These are phyloP conservation scores for Platorchestia sp. DNA, from an alignment of 1,140 invertebrate genomes.

Conservation along the genomic window DNA sequence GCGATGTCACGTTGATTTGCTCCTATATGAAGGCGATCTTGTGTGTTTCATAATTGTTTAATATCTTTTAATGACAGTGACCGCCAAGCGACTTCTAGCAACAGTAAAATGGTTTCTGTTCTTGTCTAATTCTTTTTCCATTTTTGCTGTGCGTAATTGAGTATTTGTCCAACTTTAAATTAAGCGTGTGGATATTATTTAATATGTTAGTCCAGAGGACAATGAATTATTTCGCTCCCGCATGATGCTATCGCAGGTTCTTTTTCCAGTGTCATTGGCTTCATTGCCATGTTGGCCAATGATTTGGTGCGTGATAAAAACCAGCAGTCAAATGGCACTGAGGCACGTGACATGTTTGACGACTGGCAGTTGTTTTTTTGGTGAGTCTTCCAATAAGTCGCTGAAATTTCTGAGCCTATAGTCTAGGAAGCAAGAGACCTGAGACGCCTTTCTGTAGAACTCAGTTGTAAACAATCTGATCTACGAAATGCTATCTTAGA, in stretches of 20 bases:
- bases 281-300: neutral
- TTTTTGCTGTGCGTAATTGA: neutral
- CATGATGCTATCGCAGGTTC: neutral
- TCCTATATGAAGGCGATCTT: neutral
- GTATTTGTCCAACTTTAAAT: neutral
- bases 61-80: neutral
- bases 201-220: neutral
- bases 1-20: neutral
- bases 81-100: neutral
- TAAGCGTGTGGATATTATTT: neutral
- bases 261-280: neutral
- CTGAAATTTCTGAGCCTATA: no score
- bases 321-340: no score
- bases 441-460: neutral
- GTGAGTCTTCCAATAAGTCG: neutral
- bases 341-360: no score
- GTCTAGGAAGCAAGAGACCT: neutral
- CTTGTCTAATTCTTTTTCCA: neutral
- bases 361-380: neutral
- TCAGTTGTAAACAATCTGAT: neutral
- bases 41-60: neutral
- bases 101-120: neutral
- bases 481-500: neutral
- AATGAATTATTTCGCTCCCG: neutral
- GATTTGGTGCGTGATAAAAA: neutral